Percentiles rank a stretch among this genome's conserved stretches.
Conservation (phyloP, 2,888 invertebrate genomes). For the Chrysodeixis includens region DNA sequence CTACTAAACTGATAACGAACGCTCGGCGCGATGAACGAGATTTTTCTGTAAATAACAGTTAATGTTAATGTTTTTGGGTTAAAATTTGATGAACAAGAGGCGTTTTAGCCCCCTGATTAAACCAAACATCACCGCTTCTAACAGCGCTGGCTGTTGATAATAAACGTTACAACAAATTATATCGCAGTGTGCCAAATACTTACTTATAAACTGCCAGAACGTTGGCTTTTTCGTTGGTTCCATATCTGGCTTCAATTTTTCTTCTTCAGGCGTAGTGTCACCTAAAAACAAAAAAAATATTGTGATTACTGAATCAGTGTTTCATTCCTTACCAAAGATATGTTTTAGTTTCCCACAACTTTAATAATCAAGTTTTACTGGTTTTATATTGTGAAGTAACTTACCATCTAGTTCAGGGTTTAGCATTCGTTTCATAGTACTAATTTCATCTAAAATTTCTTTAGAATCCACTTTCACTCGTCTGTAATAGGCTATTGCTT, state of each 20-base stretch:
- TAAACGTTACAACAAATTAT: too few species aligned
- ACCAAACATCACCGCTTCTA: too few species aligned
- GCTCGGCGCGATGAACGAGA: conserved; percentile 73
- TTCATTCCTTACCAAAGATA: too few species aligned
- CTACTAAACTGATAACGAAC: conserved; percentile 60
- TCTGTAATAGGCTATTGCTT: conserved; percentile 53
- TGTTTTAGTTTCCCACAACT: too few species aligned
- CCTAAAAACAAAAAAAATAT: conserved; percentile 6
- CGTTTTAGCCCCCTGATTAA: too few species aligned
- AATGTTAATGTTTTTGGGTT: background rate
- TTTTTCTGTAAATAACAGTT: conserved; percentile 66
- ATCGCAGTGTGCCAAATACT: conserved; percentile 59
- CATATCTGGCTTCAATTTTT: conserved; percentile 52
- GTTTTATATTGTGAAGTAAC: background rate
- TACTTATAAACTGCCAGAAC: conserved; percentile 71
- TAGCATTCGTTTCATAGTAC: conserved; percentile 42
- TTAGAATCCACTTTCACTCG: conserved; percentile 47
- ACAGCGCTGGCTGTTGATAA: too few species aligned
- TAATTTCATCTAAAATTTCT: conserved; percentile 52
- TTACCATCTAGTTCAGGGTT: conserved; percentile 47
- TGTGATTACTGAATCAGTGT: too few species aligned
- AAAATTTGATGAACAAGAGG: too few species aligned
- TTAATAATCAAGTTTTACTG: too few species aligned
- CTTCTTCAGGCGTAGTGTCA: conserved; percentile 57
- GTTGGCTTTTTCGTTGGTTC: conserved; percentile 63